Evolutionary conservation across 2,888 invertebrate species (phyloP), one percentile per base, ranked within the genome.

Genomic region (Caenorhabditis sp.): DNA sequence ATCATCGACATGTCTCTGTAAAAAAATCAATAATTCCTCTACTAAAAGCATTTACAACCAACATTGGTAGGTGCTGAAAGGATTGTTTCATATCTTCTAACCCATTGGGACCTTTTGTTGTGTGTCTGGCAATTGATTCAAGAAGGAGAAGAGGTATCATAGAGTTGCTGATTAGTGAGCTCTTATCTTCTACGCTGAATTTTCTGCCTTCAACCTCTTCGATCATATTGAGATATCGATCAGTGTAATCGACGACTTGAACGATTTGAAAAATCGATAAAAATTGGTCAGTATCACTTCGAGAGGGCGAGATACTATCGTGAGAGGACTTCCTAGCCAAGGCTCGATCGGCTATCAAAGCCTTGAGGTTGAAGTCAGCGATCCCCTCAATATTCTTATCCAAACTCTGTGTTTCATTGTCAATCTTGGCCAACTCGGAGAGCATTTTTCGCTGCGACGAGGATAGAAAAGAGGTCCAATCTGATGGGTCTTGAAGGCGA

Each of bases 101-200:
- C n/a, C 76, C 76, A 12, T 53, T 49, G 1, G 72, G 63, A 21
- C 79, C 74, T 57, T 76, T 73, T 1, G 78, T 75, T 7, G 64
- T 67, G 17, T 75, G 67, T 54, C 76, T 63, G 7, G 69, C 65
- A 7, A 63, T 68, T 1, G 76, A 69, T 49, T 78, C 78, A 50
- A 83, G 68, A 17, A 78, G 25, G 36, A 74, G 58, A 23, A 76
- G 27, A 49, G 78, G 76, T 14, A 80, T 52, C 63, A 77, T 76
- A 8, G 73, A 70, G 50, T 73, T 77, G 59, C 76, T 76, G 25
- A 78, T 76, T 2, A 78, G 59, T 23, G 76, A 64, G 56, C 76
- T 67, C 69, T 85, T 85, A 64, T 85, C 85, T 65, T 85, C 85
- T 4, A 82, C 78, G 23, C 81, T 81, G 25, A 84, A 70, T 25